Evolutionary conservation across 2,113 vertebrate genomes (phyloP).

Genomic region (Murina feae): DNA sequence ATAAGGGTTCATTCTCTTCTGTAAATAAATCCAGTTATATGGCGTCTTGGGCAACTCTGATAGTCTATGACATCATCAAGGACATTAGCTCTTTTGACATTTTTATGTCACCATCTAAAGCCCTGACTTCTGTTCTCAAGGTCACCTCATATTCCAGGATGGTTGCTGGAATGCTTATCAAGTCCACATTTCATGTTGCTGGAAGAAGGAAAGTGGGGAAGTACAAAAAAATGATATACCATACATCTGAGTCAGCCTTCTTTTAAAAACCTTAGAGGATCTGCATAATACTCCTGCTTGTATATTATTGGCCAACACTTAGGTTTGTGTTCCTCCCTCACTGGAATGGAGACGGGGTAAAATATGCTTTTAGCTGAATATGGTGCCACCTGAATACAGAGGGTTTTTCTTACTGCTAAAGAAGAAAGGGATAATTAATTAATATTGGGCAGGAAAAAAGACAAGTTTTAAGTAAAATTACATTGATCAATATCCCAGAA

Average conservation of each 20-base stretch:
- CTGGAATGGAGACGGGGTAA: background rate
- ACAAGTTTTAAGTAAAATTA: conserved; percentile 1
- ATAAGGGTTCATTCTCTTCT: background rate
- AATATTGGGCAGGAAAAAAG: background rate
- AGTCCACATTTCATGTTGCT: background rate
- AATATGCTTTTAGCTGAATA: background rate
- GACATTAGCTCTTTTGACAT: background rate
- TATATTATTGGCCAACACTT: background rate
- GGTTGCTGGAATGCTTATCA: background rate
- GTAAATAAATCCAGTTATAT: background rate
- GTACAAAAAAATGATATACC: background rate
- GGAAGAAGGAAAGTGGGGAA: background rate
- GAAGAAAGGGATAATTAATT: background rate
- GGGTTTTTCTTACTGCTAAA: background rate
- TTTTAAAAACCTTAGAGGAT: background rate
- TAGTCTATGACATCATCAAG: background rate
- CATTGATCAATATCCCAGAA: background rate
- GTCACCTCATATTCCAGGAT: background rate
- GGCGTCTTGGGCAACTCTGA: background rate
- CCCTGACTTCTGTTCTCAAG: background rate
- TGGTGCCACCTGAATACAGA: background rate
- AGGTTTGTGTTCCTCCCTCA: background rate
- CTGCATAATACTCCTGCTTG: background rate
- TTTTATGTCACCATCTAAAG: background rate
- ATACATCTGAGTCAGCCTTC: background rate